These are phyloP conservation scores for Hystrix cristata DNA, from an alignment of 2,113 vertebrate species.

Conservation along the genomic window DNA sequence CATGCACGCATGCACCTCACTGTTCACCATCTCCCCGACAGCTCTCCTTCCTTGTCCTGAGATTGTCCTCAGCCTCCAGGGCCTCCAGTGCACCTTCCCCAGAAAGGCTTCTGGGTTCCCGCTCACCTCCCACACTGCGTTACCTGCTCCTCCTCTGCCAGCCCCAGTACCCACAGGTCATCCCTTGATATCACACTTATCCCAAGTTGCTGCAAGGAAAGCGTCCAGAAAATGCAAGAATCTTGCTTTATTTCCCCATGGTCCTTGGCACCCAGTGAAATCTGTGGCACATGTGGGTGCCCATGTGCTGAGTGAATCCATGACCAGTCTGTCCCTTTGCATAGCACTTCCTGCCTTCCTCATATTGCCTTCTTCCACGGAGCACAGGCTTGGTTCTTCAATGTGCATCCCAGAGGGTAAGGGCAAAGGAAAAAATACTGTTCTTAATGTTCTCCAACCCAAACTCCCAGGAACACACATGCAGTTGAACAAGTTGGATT, in stretches of 20 bases:
- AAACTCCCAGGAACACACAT: background rate
- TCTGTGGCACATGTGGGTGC: background rate
- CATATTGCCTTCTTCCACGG: background rate
- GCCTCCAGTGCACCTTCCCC: background rate
- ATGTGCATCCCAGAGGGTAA: background rate
- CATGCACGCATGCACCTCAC: no score
- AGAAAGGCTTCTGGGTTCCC: background rate
- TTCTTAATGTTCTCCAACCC: background rate
- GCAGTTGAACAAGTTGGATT: background rate
- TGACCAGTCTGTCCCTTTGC: slow-evolving; percentile 15
- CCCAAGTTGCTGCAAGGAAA: background rate
- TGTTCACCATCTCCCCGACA: background rate
- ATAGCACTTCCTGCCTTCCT: background rate
- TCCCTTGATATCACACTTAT: rapidly evolving
- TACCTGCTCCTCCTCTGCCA: background rate
- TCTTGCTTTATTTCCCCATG: background rate
- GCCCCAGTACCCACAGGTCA: background rate
- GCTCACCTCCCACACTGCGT: background rate
- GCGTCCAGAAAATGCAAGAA: background rate
- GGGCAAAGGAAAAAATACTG: background rate
- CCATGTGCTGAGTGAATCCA: slow-evolving; percentile 12
- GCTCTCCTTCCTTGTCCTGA: background rate
- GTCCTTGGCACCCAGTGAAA: background rate
- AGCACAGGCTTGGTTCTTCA: background rate
- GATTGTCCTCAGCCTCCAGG: background rate